These are phyloP conservation scores for Catocala sponsa DNA, from an alignment of 2,888 invertebrate genomes.

Conservation along the genomic window DNA sequence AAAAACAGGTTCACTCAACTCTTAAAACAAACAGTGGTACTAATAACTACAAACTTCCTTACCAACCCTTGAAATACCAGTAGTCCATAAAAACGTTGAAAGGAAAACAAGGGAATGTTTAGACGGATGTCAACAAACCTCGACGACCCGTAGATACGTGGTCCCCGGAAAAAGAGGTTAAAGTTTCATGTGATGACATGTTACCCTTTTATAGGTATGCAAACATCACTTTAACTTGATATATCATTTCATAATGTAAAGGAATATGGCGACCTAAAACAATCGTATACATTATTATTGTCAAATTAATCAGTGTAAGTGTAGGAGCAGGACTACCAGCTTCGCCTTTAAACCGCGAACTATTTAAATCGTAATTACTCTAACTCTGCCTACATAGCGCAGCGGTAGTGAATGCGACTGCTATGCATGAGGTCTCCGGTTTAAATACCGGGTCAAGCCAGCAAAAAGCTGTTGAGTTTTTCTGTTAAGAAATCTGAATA, in stretches of 20 bases:
- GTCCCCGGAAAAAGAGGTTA: constrained; percentile 77
- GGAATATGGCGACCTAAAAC: background rate
- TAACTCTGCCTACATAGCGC: too few relatives aligned
- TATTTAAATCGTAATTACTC: too few relatives aligned
- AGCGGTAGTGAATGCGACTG: too few relatives aligned
- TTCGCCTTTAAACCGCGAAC: too few relatives aligned
- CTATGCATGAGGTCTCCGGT: too few relatives aligned
- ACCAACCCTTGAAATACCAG: constrained; percentile 58
- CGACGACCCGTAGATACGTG: constrained; percentile 65
- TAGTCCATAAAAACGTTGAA: constrained; percentile 65
- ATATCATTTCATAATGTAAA: constrained; percentile 54
- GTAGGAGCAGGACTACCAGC: too few relatives aligned
- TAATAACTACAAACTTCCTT: constrained; percentile 26
- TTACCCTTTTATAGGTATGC: constrained; percentile 74
- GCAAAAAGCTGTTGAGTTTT: too few relatives aligned
- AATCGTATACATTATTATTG: too few relatives aligned
- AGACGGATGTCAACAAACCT: constrained; percentile 81
- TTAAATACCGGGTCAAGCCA: too few relatives aligned
- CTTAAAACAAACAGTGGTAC: background rate
- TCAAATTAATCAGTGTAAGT: too few relatives aligned
- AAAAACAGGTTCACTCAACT: background rate
- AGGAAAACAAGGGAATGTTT: constrained; percentile 67
- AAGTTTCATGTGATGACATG: constrained; percentile 66
- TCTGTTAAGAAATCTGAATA: too few relatives aligned
- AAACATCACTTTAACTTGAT: constrained; percentile 63